These are phyloP conservation scores for Karalla daura DNA, from an alignment of 2,797 vertebrate genomes.

Conservation along the genomic window DNA sequence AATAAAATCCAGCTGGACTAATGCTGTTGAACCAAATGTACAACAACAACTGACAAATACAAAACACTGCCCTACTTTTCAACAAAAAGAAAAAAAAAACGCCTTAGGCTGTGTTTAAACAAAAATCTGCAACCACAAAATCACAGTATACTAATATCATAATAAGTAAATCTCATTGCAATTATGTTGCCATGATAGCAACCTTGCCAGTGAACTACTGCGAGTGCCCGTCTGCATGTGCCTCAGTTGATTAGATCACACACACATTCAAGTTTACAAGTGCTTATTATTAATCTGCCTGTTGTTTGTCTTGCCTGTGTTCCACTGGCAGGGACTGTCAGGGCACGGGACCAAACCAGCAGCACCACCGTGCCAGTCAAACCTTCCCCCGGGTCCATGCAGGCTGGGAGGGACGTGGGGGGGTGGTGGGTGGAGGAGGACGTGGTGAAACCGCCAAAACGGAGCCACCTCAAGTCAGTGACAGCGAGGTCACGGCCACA, in stretches of 20 bases:
- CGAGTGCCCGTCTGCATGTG: constrained; percentile 6
- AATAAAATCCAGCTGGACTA: background rate
- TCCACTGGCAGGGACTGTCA: constrained; percentile 63
- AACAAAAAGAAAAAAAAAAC: background rate
- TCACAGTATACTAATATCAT: background rate
- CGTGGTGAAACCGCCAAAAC: constrained; percentile 52
- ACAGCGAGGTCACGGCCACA: constrained; percentile 38
- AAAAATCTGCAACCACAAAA: background rate
- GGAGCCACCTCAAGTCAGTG: constrained; percentile 52
- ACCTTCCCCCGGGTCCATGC: constrained; percentile 37
- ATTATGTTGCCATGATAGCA: background rate
- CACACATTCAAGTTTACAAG: constrained; percentile 52
- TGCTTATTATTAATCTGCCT: constrained; percentile 67
- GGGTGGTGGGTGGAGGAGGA: too few relatives aligned
- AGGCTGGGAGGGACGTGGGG: constrained; percentile 40
- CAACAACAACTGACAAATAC: background rate
- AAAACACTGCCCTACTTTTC: background rate
- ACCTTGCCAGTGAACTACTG: constrained; percentile 16
- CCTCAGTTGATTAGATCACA: constrained; percentile 51
- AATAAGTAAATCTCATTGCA: background rate
- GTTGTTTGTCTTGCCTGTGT: constrained; percentile 64
- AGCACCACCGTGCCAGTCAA: constrained; percentile 67
- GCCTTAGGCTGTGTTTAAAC: background rate
- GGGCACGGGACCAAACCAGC: constrained; percentile 69
- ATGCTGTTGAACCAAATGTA: background rate